A percentile compares a stretch with the other conserved stretches of the same genome.
phyloP scores from a whole-genome alignment of 2,113 vertebrate species.

The Herpailurus yagouaroundi region DNA sequence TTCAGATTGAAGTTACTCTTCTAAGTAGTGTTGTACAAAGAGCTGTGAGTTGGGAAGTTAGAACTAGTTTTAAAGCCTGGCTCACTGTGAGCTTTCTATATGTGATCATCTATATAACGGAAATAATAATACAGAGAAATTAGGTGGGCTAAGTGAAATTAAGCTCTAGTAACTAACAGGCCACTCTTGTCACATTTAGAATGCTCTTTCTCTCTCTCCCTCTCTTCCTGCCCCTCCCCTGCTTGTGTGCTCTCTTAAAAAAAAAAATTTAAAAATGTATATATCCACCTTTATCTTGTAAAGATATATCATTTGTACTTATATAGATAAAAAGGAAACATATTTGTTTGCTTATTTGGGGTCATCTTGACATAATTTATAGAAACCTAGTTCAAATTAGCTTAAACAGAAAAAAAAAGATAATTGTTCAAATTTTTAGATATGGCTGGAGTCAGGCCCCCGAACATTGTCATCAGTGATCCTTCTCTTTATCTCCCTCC shows the following conservation, averaged over 20 bases:
- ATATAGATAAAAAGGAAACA: neutral
- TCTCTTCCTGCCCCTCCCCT: no score
- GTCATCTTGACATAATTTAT: neutral
- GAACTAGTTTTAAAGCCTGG: neutral
- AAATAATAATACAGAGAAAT: neutral
- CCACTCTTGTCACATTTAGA: neutral
- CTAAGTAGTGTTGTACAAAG: neutral
- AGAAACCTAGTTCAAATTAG: slow-evolving; percentile 24
- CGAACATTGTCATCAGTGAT: neutral
- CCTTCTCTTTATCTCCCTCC: neutral
- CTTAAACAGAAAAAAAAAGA: slow-evolving; percentile 9
- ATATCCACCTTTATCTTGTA: slow-evolving; percentile 8
- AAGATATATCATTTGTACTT: neutral
- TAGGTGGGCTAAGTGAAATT: neutral
- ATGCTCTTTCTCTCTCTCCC: neutral
- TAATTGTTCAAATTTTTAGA: neutral
- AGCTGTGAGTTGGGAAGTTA: neutral
- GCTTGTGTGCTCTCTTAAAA: no score
- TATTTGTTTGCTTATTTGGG: neutral
- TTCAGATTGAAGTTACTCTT: neutral
- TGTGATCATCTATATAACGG: neutral
- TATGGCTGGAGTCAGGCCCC: neutral
- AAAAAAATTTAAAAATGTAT: neutral
- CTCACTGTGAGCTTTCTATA: neutral
- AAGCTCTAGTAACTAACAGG: neutral